Evolutionary conservation across 2,888 invertebrate species (phyloP), one percentile per base, ranked within the genome.

Genomic region (Parasteatoda lunata): DNA sequence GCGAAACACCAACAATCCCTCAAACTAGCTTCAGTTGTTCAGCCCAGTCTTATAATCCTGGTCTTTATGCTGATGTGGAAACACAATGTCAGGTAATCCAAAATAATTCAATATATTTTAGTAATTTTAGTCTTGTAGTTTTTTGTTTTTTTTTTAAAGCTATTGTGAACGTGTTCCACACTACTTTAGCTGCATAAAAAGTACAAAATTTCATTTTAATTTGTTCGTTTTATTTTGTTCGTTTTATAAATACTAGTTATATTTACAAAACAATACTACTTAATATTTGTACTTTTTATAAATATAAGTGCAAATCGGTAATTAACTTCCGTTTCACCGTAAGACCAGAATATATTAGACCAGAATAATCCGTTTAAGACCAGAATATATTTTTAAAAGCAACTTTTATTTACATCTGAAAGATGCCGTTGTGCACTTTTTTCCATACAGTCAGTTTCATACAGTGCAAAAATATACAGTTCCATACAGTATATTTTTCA

Each of bases 41-140:
- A 73, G 93, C 95, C 90, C 96, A 96, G 59, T 96, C 96, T 0
- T 95, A 94, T 30, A 89, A 89, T 70, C 96, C 97, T 3, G 97
- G 97, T 90, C 96, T 97, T 94, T 97, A 97, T 91, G 97, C 97
- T n/a, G 96, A 97, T 91, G 95, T 96, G 2, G 97, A 97, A 92
- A 95, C 97, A 89, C 83, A 85, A 45, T 90, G 90, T 73, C 89
- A 89, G 86, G 89, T 89, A 89, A 69, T 65, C 7, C 4, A 3
- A 4, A 8, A 9, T 54, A 54, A 9, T 47, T 47, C 30, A 30
- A 30, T 59, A 9, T 59, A 13, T 59, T 7, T 59, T 8, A 59
- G 9, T 59, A 13, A n/a, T 59, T n/a, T 6, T 13, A 59, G n/a
- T 8, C n/a, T 4, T 59, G 13, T 59, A n/a, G n/a, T 7, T 59